Conservation (phyloP, 2,113 vertebrate genomes). For the Vimba vimba region DNA sequence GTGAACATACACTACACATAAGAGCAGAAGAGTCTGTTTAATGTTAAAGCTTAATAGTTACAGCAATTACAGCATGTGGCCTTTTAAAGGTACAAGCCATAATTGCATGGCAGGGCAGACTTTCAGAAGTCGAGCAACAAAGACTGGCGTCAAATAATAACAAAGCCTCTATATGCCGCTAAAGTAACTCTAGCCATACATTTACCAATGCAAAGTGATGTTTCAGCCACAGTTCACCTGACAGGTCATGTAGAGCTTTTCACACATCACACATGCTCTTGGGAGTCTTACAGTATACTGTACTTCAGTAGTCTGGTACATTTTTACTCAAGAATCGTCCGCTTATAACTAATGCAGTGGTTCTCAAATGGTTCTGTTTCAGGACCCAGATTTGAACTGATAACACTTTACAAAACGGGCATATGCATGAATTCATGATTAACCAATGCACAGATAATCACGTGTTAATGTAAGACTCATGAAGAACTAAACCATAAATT, state of each 20-base stretch:
- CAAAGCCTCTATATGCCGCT: background rate
- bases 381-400: background rate
- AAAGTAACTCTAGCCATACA: background rate
- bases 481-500: too few species aligned
- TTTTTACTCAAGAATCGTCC: background rate
- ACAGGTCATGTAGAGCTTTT: background rate
- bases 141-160: constrained; percentile 8
- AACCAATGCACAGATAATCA: too few species aligned
- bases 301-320: background rate
- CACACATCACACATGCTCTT: background rate
- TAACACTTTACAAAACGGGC: too few species aligned
- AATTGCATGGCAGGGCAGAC: constrained; percentile 10
- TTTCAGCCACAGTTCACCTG: background rate
- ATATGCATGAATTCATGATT: too few species aligned
- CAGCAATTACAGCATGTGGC: constrained; percentile 9
- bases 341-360: background rate
- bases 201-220: constrained; percentile 23
- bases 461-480: too few species aligned
- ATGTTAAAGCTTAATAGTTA: constrained; percentile 14
- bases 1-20: background rate
- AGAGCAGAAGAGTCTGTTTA: background rate
- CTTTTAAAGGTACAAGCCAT: constrained; percentile 29
- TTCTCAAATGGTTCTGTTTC: background rate
- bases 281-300: too few species aligned
- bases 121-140: background rate